A percentile compares a stretch with the other conserved stretches of the same genome.
Conservation (phyloP, 1,140 invertebrate species). For the Sinella curviseta region DNA sequence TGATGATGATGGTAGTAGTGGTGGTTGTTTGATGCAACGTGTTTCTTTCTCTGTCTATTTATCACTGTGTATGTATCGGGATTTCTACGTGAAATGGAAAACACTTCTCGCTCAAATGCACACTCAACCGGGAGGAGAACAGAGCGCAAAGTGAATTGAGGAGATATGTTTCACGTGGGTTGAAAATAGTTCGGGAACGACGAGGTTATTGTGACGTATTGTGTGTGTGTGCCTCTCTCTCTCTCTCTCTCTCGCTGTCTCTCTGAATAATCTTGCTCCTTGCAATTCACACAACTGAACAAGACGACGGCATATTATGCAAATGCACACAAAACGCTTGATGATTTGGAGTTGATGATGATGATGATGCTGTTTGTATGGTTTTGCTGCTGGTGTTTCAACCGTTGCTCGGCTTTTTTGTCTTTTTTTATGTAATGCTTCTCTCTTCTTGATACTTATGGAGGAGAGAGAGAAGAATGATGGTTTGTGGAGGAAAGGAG, state of each 20-base stretch:
- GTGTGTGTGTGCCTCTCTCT: neutral
- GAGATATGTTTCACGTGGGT: conserved; percentile 2
- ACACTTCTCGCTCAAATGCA: neutral
- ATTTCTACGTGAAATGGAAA: neutral
- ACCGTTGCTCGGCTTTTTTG: neutral
- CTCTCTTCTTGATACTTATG: too few relatives aligned
- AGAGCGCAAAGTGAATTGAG: neutral
- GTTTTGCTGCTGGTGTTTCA: neutral
- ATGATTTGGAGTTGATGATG: too few relatives aligned
- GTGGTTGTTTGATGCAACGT: neutral
- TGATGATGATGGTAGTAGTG: too few relatives aligned
- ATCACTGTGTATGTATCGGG: too few relatives aligned
- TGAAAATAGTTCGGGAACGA: conserved; percentile 17
- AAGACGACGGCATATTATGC: too few relatives aligned
- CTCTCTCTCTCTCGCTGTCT: too few relatives aligned
- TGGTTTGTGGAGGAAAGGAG: neutral
- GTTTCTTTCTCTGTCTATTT: too few relatives aligned
- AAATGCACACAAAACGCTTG: too few relatives aligned
- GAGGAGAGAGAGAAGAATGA: neutral
- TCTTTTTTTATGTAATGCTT: neutral
- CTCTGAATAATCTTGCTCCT: too few relatives aligned
- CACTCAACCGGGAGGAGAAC: neutral
- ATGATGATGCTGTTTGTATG: too few relatives aligned
- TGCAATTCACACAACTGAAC: too few relatives aligned
- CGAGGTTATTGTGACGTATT: conserved; percentile 4